Percentiles rank a stretch among this genome's conserved stretches.
Evolutionary conservation across 1,140 invertebrate genomes (phyloP).

Genomic region (Hypothenemus hampei): DNA sequence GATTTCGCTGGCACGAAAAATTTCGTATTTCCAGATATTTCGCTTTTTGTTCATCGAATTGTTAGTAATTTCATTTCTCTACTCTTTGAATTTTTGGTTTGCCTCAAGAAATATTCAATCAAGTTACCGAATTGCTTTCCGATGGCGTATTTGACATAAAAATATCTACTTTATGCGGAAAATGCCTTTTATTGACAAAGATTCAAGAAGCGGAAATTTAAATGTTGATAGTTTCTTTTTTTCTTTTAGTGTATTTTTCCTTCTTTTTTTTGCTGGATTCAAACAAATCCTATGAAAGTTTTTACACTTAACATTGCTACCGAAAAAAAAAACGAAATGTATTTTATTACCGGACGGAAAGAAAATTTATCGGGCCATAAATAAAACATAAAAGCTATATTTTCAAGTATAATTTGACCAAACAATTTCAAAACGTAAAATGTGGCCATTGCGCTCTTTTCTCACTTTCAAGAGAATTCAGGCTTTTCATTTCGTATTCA

Average conservation of each 20-base stretch:
- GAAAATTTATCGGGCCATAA: conserved; percentile 8
- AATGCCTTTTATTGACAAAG: too few relatives aligned
- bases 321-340: not conserved
- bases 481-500: too few relatives aligned
- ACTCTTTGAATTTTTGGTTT: conserved; percentile 1
- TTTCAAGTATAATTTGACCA: conserved; percentile 12
- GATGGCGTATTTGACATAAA: too few relatives aligned
- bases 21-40: conserved; percentile 5
- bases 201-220: not conserved
- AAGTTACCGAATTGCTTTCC: not conserved
- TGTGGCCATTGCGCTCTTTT: not conserved
- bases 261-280: too few relatives aligned
- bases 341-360: conserved; percentile 3
- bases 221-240: too few relatives aligned
- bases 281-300: not conserved
- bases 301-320: not conserved
- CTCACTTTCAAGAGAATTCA: too few relatives aligned
- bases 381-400: conserved; percentile 11
- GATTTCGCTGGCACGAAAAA: too few relatives aligned
- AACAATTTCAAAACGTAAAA: conserved; percentile 13
- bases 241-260: too few relatives aligned
- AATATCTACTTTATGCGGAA: too few relatives aligned
- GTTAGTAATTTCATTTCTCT: conserved; percentile 8
- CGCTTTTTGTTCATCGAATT: conserved; percentile 3
- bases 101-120: not conserved